A percentile compares a stretch with the other conserved stretches of the same genome.
Conservation (phyloP, 2,113 vertebrate species). For the Dicentrarchus labrax region DNA sequence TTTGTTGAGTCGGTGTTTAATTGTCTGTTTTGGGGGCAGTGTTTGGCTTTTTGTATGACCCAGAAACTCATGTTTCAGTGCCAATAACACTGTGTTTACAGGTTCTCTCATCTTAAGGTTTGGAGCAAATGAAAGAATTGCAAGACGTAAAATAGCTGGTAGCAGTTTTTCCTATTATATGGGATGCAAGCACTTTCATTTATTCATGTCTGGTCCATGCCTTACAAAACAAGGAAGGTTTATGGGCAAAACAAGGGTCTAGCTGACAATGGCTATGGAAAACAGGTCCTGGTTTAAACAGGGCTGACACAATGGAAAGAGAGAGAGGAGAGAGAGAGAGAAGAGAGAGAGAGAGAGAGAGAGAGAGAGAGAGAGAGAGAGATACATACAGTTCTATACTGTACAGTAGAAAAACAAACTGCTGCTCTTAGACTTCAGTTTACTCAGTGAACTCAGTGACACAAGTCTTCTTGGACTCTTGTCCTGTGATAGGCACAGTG, state of each 20-base stretch:
- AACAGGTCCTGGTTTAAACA: slow-evolving; percentile 49
- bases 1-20: neutral
- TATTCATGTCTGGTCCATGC: slow-evolving; percentile 55
- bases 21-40: too few relatives aligned
- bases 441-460: slow-evolving; percentile 40
- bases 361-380: neutral
- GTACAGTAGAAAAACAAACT: slow-evolving; percentile 11
- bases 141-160: slow-evolving; percentile 15
- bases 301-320: slow-evolving; percentile 47
- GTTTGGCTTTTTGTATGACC: too few relatives aligned
- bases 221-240: neutral
- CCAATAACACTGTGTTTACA: neutral
- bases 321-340: neutral
- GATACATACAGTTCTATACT: neutral
- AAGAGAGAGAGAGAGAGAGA: slow-evolving; percentile 17
- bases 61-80: neutral
- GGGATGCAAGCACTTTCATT: slow-evolving; percentile 39
- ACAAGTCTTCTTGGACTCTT: neutral
- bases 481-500: slow-evolving; percentile 1
- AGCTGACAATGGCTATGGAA: slow-evolving; percentile 53
- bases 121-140: slow-evolving; percentile 27
- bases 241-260: slow-evolving; percentile 52
- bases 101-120: neutral
- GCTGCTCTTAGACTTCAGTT: neutral
- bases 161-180: slow-evolving; percentile 48